phyloP scores from a whole-genome alignment of 64 coral and sea anemone species.

The Actinia equina region DNA sequence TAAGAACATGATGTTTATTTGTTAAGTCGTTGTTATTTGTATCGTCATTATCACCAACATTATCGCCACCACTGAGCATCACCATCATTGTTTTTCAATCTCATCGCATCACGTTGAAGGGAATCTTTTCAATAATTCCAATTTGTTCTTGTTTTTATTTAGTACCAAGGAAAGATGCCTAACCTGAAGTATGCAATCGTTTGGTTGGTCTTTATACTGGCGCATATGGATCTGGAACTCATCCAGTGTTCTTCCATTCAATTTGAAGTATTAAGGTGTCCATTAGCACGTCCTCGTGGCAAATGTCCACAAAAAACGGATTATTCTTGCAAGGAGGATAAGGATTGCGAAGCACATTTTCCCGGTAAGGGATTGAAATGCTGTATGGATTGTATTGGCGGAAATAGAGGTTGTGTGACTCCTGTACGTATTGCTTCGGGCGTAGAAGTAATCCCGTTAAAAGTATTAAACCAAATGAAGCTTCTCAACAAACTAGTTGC shows the following conservation, averaged over 20 bases:
- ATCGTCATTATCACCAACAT: too few species aligned
- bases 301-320: not conserved
- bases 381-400: not conserved
- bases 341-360: not conserved
- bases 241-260: too few species aligned
- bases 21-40: too few species aligned
- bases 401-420: not conserved
- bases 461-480: not conserved
- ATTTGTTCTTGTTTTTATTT: too few species aligned
- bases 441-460: not conserved
- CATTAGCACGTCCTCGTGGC: too few species aligned
- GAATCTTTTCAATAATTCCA: too few species aligned
- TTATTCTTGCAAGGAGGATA: not conserved
- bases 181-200: not conserved
- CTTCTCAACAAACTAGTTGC: not conserved
- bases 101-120: too few species aligned
- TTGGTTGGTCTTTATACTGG: not conserved
- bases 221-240: not conserved
- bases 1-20: too few species aligned
- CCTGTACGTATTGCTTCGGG: not conserved
- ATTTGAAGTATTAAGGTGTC: too few species aligned
- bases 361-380: not conserved
- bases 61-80: too few species aligned
- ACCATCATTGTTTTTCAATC: too few species aligned
- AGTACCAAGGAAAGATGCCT: too few species aligned